Evolutionary conservation across 2,113 vertebrate genomes (phyloP), one percentile per base, ranked within the genome.

Genomic region (Psophia crepitans): DNA sequence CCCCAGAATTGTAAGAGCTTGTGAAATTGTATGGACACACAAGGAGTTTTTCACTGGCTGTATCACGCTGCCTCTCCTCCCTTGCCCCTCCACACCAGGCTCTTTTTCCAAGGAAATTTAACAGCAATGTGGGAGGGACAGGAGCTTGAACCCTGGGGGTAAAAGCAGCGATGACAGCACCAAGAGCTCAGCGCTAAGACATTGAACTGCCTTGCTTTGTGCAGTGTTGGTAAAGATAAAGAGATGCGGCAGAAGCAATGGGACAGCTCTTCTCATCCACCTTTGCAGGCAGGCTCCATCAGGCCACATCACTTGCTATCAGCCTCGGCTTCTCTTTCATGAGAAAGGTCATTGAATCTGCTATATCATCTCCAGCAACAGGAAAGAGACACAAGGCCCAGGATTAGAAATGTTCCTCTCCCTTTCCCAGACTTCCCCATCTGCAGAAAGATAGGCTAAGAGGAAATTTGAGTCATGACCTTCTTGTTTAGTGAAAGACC

Each of bases 391-490:
- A 81, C 46, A 76, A 86, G 18, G 35, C 33, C 22, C 37, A 90
- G 56, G 64, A 84, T 66, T 60, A 90, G 66, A 96, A 88, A 81
- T 33, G 37, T 57, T 89, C 24, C 35, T 84, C 35, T 90, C 44
- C 24, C 13, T 77, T 86, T 73, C 49, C 8, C 33, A 89, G 84
- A 84, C 69, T 75, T 94, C 12, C 30, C 19, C 1, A 2, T 43
- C 80, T 70, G 63, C 76, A 89, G 41, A 87, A 91, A 60, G 20
- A 71, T 9, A 74, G 39, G 13, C 19, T 56, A 54, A 74, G 57
- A 87, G 39, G 81, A 91, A 95, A 96, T 84, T 14, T 80, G 84
- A 96, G 69, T 91, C 73, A 27, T 56, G 41, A 95, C 81, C 80
- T 80, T 92, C 71, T 81, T 75, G 51, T 43, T 74, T 60, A 78